Base-by-base conservation (phyloP, 37 sponge, comb jelly and placozoan species). In the Tethya wilhelma region DNA sequence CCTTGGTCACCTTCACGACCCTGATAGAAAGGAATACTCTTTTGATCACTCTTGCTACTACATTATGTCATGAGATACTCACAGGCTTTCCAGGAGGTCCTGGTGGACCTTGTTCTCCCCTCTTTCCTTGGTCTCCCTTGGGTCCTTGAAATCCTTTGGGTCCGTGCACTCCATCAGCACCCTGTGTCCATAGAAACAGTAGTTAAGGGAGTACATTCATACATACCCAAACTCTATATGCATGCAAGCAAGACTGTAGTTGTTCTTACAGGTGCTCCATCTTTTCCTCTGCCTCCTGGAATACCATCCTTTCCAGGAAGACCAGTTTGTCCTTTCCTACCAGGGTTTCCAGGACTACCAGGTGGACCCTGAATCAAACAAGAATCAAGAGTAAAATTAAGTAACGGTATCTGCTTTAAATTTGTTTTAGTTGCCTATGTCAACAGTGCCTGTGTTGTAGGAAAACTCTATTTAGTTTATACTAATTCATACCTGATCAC, bases 261-360 rank as follows among this genome's bases (percentile, higher is more conserved):
- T 14, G 14, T 49, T 37, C 87, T 79, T 55, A 84, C 90, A 75
- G 79, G 81, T n/a, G 65, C 31, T 75, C 90, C 90, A 75, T 78
- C 80, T 31, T 40, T 3, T 59, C 88, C 88, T 29, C 81, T 62
- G 46, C 68, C 77, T 44, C 88, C 84, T 49, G 73, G 87, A 20
- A 25, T 37, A 29, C 82, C 82, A 73, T 73, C 73, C 22, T 73
- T 26, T 19, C 89, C 89, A 77, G 71, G 56, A 7, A 33, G 78
- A 28, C 89, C 89, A 6, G 44, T 11, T 46, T 56, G 20, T 1
- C 78, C 85, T 71, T 76, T 4, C 60, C 32, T 46, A n/a, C n/a
- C n/a, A n/a, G n/a, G n/a, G n/a, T n/a, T n/a, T n/a, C n/a, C n/a
- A n/a, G n/a, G n/a, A n/a, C n/a, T n/a, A n/a, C n/a, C n/a, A n/a